Conservation (phyloP, 1,140 invertebrate species). For the Anthonomus grandis region DNA sequence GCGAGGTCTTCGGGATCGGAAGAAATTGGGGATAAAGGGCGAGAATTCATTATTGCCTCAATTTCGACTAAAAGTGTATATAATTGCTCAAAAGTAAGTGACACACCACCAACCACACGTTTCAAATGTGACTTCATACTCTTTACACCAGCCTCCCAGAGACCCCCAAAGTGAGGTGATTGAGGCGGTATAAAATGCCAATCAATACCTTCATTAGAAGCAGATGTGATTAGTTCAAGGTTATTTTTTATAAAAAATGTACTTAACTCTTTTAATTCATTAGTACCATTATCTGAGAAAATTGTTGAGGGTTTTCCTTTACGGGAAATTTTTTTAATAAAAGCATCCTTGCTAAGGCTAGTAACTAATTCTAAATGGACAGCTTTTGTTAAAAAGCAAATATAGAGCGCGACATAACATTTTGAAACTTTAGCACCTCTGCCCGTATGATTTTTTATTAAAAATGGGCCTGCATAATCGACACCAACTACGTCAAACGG, state of each 20-base stretch:
- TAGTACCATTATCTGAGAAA: constrained; percentile 42
- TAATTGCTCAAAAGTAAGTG: constrained; percentile 4
- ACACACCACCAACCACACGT: constrained; percentile 25
- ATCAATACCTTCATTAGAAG: background rate
- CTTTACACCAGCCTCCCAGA: constrained; percentile 48
- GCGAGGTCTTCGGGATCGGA: constrained; percentile 29
- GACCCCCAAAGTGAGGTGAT: constrained; percentile 49
- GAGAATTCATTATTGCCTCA: constrained; percentile 27
- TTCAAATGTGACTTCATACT: constrained; percentile 43
- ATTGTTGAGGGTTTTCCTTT: constrained; percentile 34
- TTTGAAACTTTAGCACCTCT: constrained; percentile 16
- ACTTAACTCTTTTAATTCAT: constrained; percentile 19
- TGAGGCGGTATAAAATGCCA: constrained; percentile 37
- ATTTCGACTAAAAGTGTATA: constrained; percentile 22
- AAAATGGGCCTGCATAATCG: constrained; percentile 40
- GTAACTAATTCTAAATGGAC: constrained; percentile 39
- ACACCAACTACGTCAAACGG: constrained; percentile 31
- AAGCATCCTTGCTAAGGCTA: constrained; percentile 34
- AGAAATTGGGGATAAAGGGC: constrained; percentile 25
- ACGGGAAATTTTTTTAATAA: constrained; percentile 34
- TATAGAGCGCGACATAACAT: constrained; percentile 25
- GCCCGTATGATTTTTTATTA: constrained; percentile 30
- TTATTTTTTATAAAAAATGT: constrained; percentile 26
- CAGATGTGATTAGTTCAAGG: background rate
- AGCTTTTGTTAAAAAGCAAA: constrained; percentile 28